Conservation (phyloP, 30 jellyfish, hydroid and myxozoan genomes). For the Mastigias papua region DNA sequence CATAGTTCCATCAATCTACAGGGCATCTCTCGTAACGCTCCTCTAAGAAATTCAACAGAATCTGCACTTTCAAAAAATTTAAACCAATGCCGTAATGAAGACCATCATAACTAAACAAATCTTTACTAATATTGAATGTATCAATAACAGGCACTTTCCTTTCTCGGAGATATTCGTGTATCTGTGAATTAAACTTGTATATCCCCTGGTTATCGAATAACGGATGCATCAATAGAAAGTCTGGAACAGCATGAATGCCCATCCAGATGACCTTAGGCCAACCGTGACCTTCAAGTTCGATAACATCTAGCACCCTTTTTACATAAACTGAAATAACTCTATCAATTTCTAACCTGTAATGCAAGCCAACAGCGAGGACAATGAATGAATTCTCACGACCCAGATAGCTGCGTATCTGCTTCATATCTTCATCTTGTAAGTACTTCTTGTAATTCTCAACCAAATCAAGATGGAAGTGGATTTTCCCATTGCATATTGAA, state of each 20-base stretch:
- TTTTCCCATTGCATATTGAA: slow-evolving; percentile 79
- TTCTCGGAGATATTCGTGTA: slow-evolving; percentile 60
- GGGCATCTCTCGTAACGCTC: slow-evolving; percentile 68
- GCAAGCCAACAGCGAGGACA: slow-evolving; percentile 93
- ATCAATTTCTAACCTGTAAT: slow-evolving; percentile 76
- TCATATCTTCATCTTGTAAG: slow-evolving; percentile 60
- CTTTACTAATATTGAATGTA: slow-evolving; percentile 72
- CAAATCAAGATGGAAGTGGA: slow-evolving; percentile 57
- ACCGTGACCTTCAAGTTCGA: slow-evolving; percentile 77
- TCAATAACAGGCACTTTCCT: slow-evolving; percentile 77
- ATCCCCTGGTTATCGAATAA: slow-evolving; percentile 67
- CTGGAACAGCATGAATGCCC: slow-evolving; percentile 86
- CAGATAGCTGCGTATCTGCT: slow-evolving; percentile 43
- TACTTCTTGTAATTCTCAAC: slow-evolving; percentile 84
- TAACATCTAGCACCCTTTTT: slow-evolving; percentile 50
- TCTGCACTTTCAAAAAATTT: slow-evolving; percentile 72
- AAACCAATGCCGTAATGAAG: slow-evolving; percentile 94
- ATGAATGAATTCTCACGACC: slow-evolving; percentile 70
- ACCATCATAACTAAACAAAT: slow-evolving; percentile 88
- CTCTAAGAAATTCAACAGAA: slow-evolving; percentile 68
- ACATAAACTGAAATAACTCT: slow-evolving; percentile 50
- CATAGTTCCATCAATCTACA: not conserved
- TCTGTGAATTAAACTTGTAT: slow-evolving; percentile 44
- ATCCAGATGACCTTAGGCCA: slow-evolving; percentile 97
- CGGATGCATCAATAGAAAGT: slow-evolving; percentile 77